Conservation (phyloP, 2,888 invertebrate species). For the Acleris holmiana region DNA sequence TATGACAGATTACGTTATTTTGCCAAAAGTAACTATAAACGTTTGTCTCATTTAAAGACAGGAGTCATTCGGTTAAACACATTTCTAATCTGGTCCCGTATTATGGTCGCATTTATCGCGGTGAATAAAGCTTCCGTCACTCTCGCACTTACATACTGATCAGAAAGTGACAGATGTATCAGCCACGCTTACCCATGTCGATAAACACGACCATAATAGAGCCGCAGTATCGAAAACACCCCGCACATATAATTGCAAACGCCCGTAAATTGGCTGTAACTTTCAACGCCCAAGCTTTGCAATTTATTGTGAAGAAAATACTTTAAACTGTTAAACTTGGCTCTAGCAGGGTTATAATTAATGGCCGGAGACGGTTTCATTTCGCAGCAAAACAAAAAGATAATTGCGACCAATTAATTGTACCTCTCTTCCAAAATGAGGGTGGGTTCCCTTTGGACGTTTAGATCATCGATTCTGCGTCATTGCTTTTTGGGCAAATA, state of each 20-base stretch:
- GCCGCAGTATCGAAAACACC: conserved; percentile 33
- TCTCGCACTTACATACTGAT: too few species aligned
- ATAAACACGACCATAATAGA: too few species aligned
- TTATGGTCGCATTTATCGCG: too few species aligned
- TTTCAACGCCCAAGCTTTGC: conserved; percentile 50
- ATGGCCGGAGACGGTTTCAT: conserved; percentile 66
- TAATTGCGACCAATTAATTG: conserved; percentile 80
- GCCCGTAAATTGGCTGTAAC: conserved; percentile 50
- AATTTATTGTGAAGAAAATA: conserved; percentile 55
- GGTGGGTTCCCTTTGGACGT: conserved; percentile 48
- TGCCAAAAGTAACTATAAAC: too few species aligned
- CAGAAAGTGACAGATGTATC: too few species aligned
- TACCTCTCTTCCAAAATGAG: conserved; percentile 70
- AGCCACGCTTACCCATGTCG: too few species aligned
- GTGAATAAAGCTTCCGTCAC: too few species aligned
- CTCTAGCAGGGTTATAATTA: conserved; percentile 67
- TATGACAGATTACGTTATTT: too few species aligned
- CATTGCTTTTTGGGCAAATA: conserved; percentile 47
- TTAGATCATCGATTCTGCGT: conserved; percentile 47
- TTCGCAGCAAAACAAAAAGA: conserved; percentile 74
- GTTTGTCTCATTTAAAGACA: not conserved
- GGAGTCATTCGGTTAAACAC: not conserved
- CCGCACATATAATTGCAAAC: conserved; percentile 43
- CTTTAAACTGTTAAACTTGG: conserved; percentile 57
- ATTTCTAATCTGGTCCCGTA: too few species aligned